Percentiles rank a stretch among this genome's conserved stretches.
These are phyloP conservation scores for Rhyacophila brunnea DNA, from an alignment of 1,140 invertebrate species.

Conservation along the genomic window DNA sequence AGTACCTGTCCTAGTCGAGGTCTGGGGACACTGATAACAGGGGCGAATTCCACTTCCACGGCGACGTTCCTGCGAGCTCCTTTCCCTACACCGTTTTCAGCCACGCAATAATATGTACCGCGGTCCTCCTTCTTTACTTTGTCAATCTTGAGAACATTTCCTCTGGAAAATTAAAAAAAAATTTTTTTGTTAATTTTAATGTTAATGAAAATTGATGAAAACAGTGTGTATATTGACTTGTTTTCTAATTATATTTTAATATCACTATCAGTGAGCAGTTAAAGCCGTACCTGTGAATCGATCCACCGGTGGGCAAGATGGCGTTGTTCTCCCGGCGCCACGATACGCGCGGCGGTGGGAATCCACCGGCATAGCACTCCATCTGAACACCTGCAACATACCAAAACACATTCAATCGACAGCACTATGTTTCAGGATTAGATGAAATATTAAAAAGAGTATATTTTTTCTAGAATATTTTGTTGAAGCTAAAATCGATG, in stretches of 20 bases:
- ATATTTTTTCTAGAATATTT: too few relatives aligned
- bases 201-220: too few relatives aligned
- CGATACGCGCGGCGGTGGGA: conserved; percentile 78
- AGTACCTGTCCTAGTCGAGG: conserved; percentile 67
- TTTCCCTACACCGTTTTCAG: conserved; percentile 86
- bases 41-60: conserved; percentile 85
- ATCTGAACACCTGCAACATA: conserved; percentile 63
- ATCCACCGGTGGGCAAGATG: conserved; percentile 84
- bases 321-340: conserved; percentile 93
- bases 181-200: too few relatives aligned
- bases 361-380: conserved; percentile 85
- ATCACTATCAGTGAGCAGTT: too few relatives aligned
- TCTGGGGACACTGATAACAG: conserved; percentile 78
- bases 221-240: too few relatives aligned
- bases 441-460: too few relatives aligned
- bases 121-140: conserved; percentile 82
- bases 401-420: too few relatives aligned
- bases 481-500: too few relatives aligned
- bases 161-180: conserved; percentile 55
- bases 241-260: too few relatives aligned
- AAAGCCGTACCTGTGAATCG: conserved; percentile 65
- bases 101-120: conserved; percentile 91
- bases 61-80: conserved; percentile 84
- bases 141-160: conserved; percentile 80
- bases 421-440: too few relatives aligned